These are phyloP conservation scores for Hippocampus mohnikei DNA, from an alignment of 2,113 vertebrate species.

Conservation along the genomic window DNA sequence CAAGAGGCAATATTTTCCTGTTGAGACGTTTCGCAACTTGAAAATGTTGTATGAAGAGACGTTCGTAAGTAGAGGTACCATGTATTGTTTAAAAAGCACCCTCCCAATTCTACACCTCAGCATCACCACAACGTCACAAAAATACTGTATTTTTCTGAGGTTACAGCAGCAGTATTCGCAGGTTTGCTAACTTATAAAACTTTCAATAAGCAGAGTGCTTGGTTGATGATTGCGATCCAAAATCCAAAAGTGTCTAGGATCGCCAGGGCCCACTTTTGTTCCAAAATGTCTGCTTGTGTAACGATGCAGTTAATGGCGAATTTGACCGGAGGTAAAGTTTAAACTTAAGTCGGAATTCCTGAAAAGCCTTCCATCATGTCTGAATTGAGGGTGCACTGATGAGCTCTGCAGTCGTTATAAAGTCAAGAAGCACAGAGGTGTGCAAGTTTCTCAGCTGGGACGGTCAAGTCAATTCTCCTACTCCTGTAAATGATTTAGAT, in stretches of 20 bases:
- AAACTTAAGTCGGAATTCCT: slow-evolving; percentile 1
- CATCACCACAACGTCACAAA: too few species aligned
- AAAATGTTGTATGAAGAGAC: too few species aligned
- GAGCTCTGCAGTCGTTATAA: slow-evolving; percentile 25
- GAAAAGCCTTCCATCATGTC: slow-evolving; percentile 14
- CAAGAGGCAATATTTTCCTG: too few species aligned
- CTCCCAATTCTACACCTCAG: too few species aligned
- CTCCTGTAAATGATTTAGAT: slow-evolving; percentile 29
- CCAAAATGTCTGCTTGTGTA: neutral
- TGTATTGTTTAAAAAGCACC: too few species aligned
- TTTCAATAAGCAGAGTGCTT: neutral
- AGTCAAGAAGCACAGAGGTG: slow-evolving; percentile 6
- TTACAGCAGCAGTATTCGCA: neutral
- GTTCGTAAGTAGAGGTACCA: too few species aligned
- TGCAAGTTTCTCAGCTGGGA: slow-evolving; percentile 1
- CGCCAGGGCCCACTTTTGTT: neutral
- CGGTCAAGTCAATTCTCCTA: slow-evolving; percentile 5
- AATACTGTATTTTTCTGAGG: too few species aligned
- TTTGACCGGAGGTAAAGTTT: neutral
- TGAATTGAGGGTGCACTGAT: slow-evolving; percentile 5
- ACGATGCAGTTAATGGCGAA: neutral
- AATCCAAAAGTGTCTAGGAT: too few species aligned
- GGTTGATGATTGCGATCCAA: neutral
- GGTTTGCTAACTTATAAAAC: neutral
- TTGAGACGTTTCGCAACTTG: too few species aligned